Percentiles rank a stretch among this genome's conserved stretches.
phyloP scores from a whole-genome alignment of 1,140 invertebrate species.

The Frieseomelitta varia region DNA sequence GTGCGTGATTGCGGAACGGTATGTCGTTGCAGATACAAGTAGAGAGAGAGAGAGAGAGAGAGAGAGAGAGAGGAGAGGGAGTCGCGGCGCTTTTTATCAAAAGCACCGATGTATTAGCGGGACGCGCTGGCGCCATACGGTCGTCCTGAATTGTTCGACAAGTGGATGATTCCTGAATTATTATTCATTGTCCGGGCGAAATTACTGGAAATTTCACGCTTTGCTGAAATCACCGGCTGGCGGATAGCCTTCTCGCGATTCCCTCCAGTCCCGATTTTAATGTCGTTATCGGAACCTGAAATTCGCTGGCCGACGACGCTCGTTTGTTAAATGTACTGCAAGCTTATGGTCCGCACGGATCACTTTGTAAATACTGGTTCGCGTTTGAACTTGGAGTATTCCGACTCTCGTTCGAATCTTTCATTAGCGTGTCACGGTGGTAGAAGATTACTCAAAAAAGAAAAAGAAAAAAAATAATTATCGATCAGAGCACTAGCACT shows the following conservation, averaged over 20 bases:
- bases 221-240: not conserved
- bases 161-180: slow-evolving; percentile 35
- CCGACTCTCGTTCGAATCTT: not conserved
- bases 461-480: no score
- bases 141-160: slow-evolving; percentile 29
- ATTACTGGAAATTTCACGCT: slow-evolving; percentile 43
- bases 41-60: not conserved
- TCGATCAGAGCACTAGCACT: no score
- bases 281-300: not conserved
- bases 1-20: slow-evolving; percentile 39
- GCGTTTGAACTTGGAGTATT: not conserved
- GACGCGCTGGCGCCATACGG: slow-evolving; percentile 17
- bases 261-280: not conserved
- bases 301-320: not conserved
- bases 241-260: not conserved
- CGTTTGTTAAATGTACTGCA: not conserved
- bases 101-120: slow-evolving; percentile 25
- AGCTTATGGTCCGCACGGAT: not conserved
- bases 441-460: no score
- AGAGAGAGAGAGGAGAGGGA: not conserved
- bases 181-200: slow-evolving; percentile 37
- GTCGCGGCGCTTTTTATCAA: slow-evolving; percentile 33
- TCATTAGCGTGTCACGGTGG: not conserved
- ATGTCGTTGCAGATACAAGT: slow-evolving; percentile 29
- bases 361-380: not conserved